phyloP scores from a whole-genome alignment of 2,888 invertebrate genomes.

The Archips xylosteana region DNA sequence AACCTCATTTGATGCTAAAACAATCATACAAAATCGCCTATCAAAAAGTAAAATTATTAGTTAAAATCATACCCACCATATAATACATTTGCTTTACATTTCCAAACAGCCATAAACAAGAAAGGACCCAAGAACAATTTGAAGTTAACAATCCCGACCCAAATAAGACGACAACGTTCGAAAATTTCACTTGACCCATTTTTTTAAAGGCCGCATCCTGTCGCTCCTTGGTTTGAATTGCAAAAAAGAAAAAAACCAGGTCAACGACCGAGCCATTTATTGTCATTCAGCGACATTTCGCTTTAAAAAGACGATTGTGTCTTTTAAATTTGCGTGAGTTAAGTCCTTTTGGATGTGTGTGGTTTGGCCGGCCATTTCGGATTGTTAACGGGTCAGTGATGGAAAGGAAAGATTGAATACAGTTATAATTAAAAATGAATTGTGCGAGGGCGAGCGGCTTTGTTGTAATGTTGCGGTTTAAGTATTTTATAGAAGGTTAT shows the following conservation, averaged over 20 bases:
- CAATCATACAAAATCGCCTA: too few relatives aligned
- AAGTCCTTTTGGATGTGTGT: background rate
- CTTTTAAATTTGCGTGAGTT: conserved; percentile 13
- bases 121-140: conserved; percentile 61
- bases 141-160: conserved; percentile 60
- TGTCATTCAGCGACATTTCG: conserved; percentile 33
- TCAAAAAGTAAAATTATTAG: too few relatives aligned
- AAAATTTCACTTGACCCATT: conserved; percentile 75
- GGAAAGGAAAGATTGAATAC: conserved; percentile 78
- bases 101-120: conserved; percentile 24
- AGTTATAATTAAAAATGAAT: conserved; percentile 84
- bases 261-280: conserved; percentile 58
- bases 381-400: conserved; percentile 68
- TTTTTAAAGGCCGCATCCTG: conserved; percentile 65
- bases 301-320: background rate
- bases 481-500: conserved; percentile 43
- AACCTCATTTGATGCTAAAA: too few relatives aligned
- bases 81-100: too few relatives aligned
- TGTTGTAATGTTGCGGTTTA: conserved; percentile 65
- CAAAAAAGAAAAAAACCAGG: conserved; percentile 64
- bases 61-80: too few relatives aligned
- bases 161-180: conserved; percentile 59
- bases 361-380: conserved; percentile 52
- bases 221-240: conserved; percentile 47
- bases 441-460: conserved; percentile 80